A percentile compares a stretch with the other conserved stretches of the same genome.
Evolutionary conservation across 2,113 vertebrate species (phyloP).

Genomic region (Boulengeromyrus knoepffleri): DNA sequence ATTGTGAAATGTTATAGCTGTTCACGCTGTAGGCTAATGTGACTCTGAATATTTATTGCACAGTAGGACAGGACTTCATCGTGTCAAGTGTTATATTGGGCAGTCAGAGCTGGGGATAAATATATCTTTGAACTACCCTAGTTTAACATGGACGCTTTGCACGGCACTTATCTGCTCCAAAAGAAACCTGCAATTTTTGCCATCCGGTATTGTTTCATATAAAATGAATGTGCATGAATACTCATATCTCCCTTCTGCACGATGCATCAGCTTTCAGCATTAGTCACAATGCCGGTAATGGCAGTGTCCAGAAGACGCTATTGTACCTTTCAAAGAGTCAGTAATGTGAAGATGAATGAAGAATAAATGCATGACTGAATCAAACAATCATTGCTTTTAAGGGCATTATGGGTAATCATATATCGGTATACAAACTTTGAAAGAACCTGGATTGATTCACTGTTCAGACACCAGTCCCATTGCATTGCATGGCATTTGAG

Average conservation of each 20-base stretch:
- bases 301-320: neutral
- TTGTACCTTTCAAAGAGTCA: neutral
- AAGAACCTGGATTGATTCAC: neutral
- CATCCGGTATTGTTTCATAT: neutral
- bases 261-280: neutral
- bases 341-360: neutral
- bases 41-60: neutral
- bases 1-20: conserved; percentile 2
- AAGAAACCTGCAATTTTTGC: neutral
- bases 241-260: neutral
- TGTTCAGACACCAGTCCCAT: neutral
- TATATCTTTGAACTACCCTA: neutral
- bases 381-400: neutral
- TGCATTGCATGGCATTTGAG: neutral
- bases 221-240: neutral
- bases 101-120: neutral
- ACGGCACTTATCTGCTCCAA: neutral
- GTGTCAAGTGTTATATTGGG: neutral
- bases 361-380: neutral
- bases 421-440: neutral
- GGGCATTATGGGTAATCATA: neutral
- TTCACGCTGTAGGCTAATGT: neutral
- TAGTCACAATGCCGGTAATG: neutral
- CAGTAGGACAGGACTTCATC: neutral
- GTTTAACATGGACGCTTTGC: neutral